phyloP scores from a whole-genome alignment of 1,140 invertebrate species.

The Thaumatotibia leucotreta region DNA sequence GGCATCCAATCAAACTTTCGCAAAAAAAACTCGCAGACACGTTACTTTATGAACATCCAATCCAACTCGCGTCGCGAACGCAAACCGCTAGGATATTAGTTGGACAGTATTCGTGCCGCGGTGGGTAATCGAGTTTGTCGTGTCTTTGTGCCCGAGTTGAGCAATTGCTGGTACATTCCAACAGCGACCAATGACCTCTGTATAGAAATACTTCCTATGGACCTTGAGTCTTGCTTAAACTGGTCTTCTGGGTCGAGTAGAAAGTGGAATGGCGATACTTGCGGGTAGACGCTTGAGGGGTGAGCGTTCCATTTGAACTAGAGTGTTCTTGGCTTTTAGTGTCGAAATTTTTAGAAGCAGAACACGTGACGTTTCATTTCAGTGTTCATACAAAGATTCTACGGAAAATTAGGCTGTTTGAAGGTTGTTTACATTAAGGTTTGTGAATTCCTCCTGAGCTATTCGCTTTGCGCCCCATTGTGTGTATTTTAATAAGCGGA shows the following conservation, averaged over 20 bases:
- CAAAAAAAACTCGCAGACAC: not conserved
- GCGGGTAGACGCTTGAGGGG: not conserved
- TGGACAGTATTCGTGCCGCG: not conserved
- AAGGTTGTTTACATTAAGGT: too few relatives aligned
- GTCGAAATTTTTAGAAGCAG: not conserved
- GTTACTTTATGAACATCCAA: not conserved
- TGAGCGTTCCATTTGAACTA: not conserved
- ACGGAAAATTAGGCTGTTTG: too few relatives aligned
- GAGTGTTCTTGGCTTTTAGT: not conserved
- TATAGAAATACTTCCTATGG: not conserved
- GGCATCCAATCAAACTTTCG: not conserved
- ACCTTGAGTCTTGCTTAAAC: not conserved
- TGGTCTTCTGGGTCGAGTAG: not conserved
- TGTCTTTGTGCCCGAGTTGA: not conserved
- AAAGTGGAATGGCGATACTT: not conserved
- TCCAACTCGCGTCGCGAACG: not conserved
- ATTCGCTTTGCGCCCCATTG: too few relatives aligned
- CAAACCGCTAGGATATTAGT: conserved; percentile 3
- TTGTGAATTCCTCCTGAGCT: too few relatives aligned
- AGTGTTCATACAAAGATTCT: not conserved
- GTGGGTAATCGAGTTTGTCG: conserved; percentile 5
- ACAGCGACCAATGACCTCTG: not conserved
- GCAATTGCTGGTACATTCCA: not conserved
- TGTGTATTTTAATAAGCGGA: too few relatives aligned
- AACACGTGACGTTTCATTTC: too few relatives aligned